These are phyloP conservation scores for Carassius gibelio DNA, from an alignment of 2,113 vertebrate species.

Conservation along the genomic window DNA sequence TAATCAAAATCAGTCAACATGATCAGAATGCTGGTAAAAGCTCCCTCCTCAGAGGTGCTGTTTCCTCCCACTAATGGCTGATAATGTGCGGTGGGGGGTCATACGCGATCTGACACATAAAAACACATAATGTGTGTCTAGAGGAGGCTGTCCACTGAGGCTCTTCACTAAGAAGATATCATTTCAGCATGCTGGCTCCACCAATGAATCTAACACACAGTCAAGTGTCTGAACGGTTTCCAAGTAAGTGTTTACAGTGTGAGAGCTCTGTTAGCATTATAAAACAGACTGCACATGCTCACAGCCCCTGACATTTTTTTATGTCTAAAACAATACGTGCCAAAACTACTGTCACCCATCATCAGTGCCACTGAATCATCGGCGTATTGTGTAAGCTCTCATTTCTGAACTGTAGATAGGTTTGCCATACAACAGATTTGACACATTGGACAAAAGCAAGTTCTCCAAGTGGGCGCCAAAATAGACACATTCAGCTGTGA, in stretches of 20 bases:
- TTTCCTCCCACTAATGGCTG: constrained; percentile 22
- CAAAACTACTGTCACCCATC: constrained; percentile 6
- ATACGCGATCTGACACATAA: not conserved
- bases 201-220: constrained; percentile 64
- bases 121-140: constrained; percentile 54
- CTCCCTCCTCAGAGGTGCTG: constrained; percentile 12
- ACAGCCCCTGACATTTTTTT: not conserved
- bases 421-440: not conserved
- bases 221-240: constrained; percentile 56
- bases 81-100: constrained; percentile 29
- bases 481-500: not conserved
- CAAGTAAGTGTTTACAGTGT: constrained; percentile 56
- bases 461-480: not conserved
- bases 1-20: constrained; percentile 42
- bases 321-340: constrained; percentile 7
- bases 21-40: constrained; percentile 6
- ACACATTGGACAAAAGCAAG: not conserved
- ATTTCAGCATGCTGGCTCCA: constrained; percentile 56
- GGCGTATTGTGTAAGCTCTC: not conserved
- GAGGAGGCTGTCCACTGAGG: constrained; percentile 47
- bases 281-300: constrained; percentile 25
- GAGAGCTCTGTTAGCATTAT: constrained; percentile 36
- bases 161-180: constrained; percentile 57
- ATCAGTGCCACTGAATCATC: not conserved
- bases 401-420: not conserved